A percentile compares a stretch with the other conserved stretches of the same genome.
These are phyloP conservation scores for Chloropsis cyanopogon DNA, from an alignment of 2,113 vertebrate species.

Conservation along the genomic window DNA sequence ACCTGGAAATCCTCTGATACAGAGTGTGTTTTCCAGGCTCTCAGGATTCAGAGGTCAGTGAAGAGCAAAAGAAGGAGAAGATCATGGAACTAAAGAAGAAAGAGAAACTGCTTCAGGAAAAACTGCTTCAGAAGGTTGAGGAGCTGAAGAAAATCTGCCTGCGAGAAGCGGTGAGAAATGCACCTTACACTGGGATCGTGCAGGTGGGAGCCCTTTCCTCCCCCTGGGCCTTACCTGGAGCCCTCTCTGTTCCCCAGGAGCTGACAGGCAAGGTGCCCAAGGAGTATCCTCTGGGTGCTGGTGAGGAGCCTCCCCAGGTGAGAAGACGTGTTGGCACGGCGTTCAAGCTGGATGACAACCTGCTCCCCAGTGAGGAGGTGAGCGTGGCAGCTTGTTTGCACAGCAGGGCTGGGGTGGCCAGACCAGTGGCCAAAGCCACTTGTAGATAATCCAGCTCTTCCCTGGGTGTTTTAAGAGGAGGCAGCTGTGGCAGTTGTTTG, in stretches of 20 bases:
- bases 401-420: not conserved
- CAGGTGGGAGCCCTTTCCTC: not conserved
- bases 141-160: constrained; percentile 93
- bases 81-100: constrained; percentile 89
- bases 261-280: constrained; percentile 89
- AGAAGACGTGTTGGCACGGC: constrained; percentile 85
- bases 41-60: constrained; percentile 87
- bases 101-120: constrained; percentile 86
- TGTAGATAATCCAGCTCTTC: not conserved
- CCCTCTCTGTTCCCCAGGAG: constrained; percentile 74
- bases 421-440: not conserved
- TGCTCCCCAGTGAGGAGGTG: constrained; percentile 87
- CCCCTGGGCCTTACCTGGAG: not conserved
- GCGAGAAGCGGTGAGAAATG: constrained; percentile 90
- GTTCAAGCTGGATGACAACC: constrained; percentile 87
- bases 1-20: not conserved
- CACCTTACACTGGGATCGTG: fast-evolving
- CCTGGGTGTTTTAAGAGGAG: not conserved
- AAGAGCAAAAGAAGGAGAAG: constrained; percentile 94
- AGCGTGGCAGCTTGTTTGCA: not conserved
- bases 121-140: constrained; percentile 83
- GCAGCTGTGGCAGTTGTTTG: not conserved
- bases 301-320: constrained; percentile 86
- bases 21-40: constrained; percentile 77
- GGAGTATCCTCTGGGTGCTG: constrained; percentile 88